These are phyloP conservation scores for Aphelenchoides bicaudatus DNA, from an alignment of 2,888 invertebrate species.

Conservation along the genomic window DNA sequence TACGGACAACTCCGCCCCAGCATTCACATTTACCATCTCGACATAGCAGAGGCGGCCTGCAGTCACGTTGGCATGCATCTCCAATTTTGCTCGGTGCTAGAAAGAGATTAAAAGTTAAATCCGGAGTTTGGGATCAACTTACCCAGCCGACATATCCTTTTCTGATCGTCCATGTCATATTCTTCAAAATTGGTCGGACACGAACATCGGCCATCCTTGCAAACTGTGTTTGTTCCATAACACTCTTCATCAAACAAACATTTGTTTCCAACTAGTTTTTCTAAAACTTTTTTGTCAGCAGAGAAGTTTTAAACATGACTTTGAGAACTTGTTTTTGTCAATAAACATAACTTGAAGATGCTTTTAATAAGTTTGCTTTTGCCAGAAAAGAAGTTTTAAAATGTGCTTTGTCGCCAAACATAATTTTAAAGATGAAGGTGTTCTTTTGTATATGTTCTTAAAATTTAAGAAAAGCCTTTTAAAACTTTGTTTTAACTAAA, in stretches of 20 bases:
- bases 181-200: constrained; percentile 60
- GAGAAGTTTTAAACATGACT: neutral
- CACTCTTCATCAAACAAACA: constrained; percentile 60
- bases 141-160: constrained; percentile 58
- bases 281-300: constrained; percentile 30
- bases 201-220: constrained; percentile 53
- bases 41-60: constrained; percentile 59
- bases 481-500: no score
- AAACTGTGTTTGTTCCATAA: constrained; percentile 60
- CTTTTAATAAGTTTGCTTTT: neutral
- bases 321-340: no score
- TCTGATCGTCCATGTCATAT: constrained; percentile 50
- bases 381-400: constrained; percentile 7
- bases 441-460: no score
- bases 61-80: constrained; percentile 58
- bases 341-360: no score
- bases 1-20: constrained; percentile 58
- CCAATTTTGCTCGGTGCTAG: constrained; percentile 58
- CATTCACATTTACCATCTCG: constrained; percentile 60
- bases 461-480: no score
- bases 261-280: constrained; percentile 56
- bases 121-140: constrained; percentile 16
- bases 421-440: no score
- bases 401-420: no score
- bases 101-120: constrained; percentile 19